Conservation (phyloP, 2,113 vertebrate species). For the Lophura nycthemera region DNA sequence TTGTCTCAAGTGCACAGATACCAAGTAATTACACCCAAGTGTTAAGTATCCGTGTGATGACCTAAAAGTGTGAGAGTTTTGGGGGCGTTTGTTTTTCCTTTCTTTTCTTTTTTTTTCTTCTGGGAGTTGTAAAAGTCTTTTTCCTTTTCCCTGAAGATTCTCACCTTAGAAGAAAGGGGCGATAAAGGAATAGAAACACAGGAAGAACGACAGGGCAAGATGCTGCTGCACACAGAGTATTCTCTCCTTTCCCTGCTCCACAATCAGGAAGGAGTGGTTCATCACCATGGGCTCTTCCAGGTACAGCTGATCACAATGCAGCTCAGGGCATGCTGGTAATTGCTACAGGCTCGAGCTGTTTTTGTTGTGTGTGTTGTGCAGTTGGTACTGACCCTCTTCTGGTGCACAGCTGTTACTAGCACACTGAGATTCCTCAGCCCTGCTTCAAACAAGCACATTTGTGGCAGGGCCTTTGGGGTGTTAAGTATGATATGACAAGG, state of each 20-base stretch:
- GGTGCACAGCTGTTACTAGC: neutral
- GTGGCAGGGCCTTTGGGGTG: neutral
- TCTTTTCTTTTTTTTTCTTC: neutral
- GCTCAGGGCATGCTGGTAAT: neutral
- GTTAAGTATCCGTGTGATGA: neutral
- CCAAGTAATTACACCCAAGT: neutral
- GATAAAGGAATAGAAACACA: slow-evolving; percentile 93
- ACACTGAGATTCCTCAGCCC: neutral
- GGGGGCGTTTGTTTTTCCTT: neutral
- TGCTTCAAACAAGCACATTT: neutral
- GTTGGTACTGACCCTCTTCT: neutral
- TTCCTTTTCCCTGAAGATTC: slow-evolving; percentile 83
- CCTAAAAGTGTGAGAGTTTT: neutral
- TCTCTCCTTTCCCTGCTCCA: slow-evolving; percentile 95
- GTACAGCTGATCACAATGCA: slow-evolving; percentile 70
- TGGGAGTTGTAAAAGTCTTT: slow-evolving; percentile 1
- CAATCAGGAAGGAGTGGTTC: slow-evolving; percentile 97
- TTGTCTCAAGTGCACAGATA: neutral
- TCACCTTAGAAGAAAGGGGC: slow-evolving; percentile 93
- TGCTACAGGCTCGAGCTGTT: neutral
- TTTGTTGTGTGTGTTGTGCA: neutral
- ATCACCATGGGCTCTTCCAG: slow-evolving; percentile 98
- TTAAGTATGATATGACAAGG: neutral
- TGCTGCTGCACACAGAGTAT: slow-evolving; percentile 97
- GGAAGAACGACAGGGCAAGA: slow-evolving; percentile 98